Conservation (phyloP, 2,113 vertebrate genomes). For the Desmodus rotundus region DNA sequence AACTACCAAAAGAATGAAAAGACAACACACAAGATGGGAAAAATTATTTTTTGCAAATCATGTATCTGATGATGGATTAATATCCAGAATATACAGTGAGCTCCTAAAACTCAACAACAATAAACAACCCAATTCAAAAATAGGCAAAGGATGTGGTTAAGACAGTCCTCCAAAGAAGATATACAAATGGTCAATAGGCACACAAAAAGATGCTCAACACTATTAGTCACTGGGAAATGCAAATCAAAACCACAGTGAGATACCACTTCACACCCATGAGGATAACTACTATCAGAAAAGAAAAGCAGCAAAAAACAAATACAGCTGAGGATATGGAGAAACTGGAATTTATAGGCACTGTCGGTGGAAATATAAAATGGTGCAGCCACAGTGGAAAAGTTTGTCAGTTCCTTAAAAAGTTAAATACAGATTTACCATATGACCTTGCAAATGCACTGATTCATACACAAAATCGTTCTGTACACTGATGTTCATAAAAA, state of each 20-base stretch:
- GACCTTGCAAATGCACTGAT: background rate
- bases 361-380: background rate
- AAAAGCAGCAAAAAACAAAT: background rate
- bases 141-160: background rate
- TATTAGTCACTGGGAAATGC: background rate
- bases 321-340: background rate
- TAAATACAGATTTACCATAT: background rate
- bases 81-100: background rate
- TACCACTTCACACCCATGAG: background rate
- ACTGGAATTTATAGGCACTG: background rate
- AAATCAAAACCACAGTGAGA: background rate
- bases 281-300: background rate
- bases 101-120: background rate
- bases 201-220: background rate
- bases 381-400: background rate
- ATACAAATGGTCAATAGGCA: background rate
- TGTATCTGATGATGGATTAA: background rate
- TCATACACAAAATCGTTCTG: background rate
- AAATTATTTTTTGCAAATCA: background rate
- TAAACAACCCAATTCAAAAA: constrained; percentile 28
- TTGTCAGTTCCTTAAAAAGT: background rate
- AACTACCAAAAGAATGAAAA: background rate
- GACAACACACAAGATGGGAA: background rate
- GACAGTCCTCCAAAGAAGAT: background rate
- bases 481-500: background rate